Conservation (phyloP, 2,888 invertebrate genomes). For the Ellobium chinense region DNA sequence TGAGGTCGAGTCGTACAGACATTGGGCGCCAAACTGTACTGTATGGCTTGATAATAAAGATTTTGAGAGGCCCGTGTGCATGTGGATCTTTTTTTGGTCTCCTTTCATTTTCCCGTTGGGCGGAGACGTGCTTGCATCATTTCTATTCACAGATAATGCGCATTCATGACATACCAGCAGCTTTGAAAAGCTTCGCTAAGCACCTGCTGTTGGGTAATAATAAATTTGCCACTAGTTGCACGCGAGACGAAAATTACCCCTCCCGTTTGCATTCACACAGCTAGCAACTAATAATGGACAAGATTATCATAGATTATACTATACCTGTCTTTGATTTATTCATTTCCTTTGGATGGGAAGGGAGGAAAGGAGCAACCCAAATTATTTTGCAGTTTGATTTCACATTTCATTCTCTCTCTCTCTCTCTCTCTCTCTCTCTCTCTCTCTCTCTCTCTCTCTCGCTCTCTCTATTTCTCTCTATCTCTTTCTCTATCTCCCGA, state of each 20-base stretch:
- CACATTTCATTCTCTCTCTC: slow-evolving; percentile 24
- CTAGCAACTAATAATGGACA: not conserved
- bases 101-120: slow-evolving; percentile 4
- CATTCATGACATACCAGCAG: slow-evolving; percentile 17
- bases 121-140: slow-evolving; percentile 6
- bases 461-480: slow-evolving; percentile 32
- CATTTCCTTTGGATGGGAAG: not conserved
- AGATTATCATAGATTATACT: not conserved
- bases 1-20: not conserved
- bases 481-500: too few relatives aligned
- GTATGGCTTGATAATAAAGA: not conserved
- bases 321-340: not conserved
- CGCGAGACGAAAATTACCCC: not conserved
- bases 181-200: not conserved
- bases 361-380: not conserved
- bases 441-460: slow-evolving; percentile 32
- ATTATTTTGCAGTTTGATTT: slow-evolving; percentile 7
- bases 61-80: not conserved
- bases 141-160: slow-evolving; percentile 6
- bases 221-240: not conserved
- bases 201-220: not conserved
- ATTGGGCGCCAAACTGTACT: slow-evolving; percentile 12
- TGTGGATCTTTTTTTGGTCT: not conserved
- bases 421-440: slow-evolving; percentile 29
- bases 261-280: not conserved